Percentiles rank a stretch among this genome's conserved stretches.
Evolutionary conservation across 2,888 invertebrate species (phyloP).

Genomic region (Epinotia nisella): DNA sequence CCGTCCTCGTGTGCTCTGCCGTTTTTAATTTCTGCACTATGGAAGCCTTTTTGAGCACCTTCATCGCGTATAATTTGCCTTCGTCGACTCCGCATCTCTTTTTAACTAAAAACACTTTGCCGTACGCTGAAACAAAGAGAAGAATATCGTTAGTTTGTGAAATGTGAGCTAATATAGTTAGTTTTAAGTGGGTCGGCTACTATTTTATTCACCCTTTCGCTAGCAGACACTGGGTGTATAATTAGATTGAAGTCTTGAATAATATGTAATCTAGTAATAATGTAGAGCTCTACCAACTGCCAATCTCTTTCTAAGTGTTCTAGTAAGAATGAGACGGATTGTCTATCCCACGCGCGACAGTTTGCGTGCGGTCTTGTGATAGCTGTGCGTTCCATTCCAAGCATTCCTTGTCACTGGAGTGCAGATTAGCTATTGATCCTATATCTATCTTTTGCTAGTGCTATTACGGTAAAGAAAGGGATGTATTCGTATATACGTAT

Average conservation of each 20-base stretch:
- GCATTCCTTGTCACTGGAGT: neutral
- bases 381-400: neutral
- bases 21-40: conserved; percentile 98
- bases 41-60: conserved; percentile 97
- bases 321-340: too few species aligned
- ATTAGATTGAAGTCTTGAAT: neutral
- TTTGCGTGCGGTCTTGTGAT: too few species aligned
- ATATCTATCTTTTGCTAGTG: neutral
- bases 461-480: neutral
- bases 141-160: conserved; percentile 51
- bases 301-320: too few species aligned
- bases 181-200: conserved; percentile 46
- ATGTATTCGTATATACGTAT: neutral
- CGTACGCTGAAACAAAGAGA: conserved; percentile 90
- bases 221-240: neutral
- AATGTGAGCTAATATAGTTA: conserved; percentile 45
- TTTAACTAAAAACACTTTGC: conserved; percentile 97
- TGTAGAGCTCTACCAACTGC: too few species aligned
- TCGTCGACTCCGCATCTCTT: conserved; percentile 94
- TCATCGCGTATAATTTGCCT: conserved; percentile 98
- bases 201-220: neutral
- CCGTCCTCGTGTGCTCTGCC: conserved; percentile 98
- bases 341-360: too few species aligned
- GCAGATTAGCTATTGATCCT: neutral
- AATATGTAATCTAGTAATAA: too few species aligned